A percentile compares a stretch with the other conserved stretches of the same genome.
Conservation (phyloP, 2,888 invertebrate species). For the Andrena minutula region DNA sequence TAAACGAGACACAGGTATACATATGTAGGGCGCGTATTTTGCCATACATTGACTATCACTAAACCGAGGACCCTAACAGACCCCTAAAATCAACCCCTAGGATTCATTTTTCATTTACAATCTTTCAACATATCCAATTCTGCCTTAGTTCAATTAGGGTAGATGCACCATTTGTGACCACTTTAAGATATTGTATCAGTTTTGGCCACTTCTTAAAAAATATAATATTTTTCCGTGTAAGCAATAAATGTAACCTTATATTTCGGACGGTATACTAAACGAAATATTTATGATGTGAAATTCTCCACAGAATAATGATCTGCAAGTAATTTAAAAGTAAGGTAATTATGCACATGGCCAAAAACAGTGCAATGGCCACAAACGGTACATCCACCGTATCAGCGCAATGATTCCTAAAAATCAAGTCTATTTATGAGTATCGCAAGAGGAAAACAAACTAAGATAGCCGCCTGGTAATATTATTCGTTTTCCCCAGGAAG, state of each 20-base stretch:
- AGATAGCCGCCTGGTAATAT: constrained; percentile 23
- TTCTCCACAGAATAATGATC: no score
- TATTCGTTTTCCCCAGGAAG: constrained; percentile 60
- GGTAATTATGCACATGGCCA: no score
- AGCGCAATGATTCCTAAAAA: not conserved
- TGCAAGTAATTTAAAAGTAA: no score
- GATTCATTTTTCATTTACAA: not conserved
- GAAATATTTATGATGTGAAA: no score
- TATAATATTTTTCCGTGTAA: no score
- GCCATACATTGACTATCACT: not conserved
- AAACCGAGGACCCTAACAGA: not conserved
- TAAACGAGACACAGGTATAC: not conserved
- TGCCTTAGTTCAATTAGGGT: not conserved
- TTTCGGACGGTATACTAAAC: no score
- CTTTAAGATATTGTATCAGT: no score
- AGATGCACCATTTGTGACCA: no score
- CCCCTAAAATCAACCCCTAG: not conserved
- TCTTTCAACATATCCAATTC: not conserved
- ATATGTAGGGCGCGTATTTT: not conserved
- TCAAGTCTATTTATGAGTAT: not conserved
- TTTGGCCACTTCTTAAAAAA: no score
- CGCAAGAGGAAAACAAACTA: constrained; percentile 19
- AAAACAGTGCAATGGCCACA: no score
- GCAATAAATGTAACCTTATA: no score
- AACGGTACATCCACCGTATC: no score